Conservation (phyloP, 2,888 invertebrate genomes). For the Theretra japonica region DNA sequence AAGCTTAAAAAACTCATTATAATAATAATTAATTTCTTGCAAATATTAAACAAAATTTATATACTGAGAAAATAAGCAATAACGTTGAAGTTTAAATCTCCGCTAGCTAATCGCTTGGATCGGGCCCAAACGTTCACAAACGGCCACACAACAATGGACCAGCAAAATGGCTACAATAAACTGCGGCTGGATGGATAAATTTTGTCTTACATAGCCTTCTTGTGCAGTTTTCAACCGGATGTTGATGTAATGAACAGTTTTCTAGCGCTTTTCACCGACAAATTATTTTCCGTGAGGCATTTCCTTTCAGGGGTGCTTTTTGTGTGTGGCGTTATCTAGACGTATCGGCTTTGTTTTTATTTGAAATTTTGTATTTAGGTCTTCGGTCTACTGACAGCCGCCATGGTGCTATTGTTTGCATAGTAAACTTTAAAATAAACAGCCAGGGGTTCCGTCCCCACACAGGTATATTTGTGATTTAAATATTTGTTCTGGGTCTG, state of each 20-base stretch:
- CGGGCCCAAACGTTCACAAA: conserved; percentile 30
- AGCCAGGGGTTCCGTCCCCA: no score
- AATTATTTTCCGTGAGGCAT: conserved; percentile 12
- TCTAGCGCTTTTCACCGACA: conserved; percentile 32
- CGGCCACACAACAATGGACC: conserved; percentile 47
- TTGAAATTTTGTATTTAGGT: no score
- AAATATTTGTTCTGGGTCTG: no score
- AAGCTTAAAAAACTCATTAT: no score
- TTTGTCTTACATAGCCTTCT: conserved; percentile 50
- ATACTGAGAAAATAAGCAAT: conserved; percentile 25
- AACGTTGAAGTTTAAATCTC: conserved; percentile 27
- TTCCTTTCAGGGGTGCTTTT: neutral
- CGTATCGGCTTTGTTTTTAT: no score
- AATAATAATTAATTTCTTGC: neutral
- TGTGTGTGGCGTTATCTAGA: neutral
- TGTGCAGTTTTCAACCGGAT: conserved; percentile 44
- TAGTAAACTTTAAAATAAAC: no score
- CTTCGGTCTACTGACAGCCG: no score
- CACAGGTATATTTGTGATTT: no score
- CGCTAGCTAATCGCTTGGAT: conserved; percentile 34
- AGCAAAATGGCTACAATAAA: conserved; percentile 63
- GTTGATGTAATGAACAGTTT: conserved; percentile 40
- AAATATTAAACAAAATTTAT: neutral
- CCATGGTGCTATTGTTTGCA: no score
- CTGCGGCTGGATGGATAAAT: conserved; percentile 51